Evolutionary conservation across 2,113 vertebrate genomes (phyloP), one percentile per base, ranked within the genome.

Genomic region (Psittacula cyanocephala): DNA sequence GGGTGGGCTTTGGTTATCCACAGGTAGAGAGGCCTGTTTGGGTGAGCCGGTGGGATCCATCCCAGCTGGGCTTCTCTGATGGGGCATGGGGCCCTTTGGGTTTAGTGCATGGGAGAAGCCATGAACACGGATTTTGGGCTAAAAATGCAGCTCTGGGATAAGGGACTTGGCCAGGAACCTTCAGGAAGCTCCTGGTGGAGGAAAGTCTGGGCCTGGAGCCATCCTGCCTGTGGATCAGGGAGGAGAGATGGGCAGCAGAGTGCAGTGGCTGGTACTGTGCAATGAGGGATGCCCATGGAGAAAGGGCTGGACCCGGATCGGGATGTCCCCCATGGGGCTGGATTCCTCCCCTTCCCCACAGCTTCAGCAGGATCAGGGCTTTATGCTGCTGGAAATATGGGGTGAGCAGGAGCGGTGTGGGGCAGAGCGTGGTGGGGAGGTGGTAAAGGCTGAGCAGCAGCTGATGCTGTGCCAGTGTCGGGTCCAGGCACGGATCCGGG

Each of bases 91-190:
- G n/a, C 35, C 70, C 43, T 20, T 50, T 68, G 82, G 39, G 33
- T 62, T 25, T 52, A 35, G 43, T 20, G 59, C 6, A 3, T 7
- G 24, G 47, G 10, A 69, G 35, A 43, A 69, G 20, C 11, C 52
- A 65, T 0, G 0, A 59, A 31, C 0, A 0, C 3, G 37, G 35
- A 12, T 68, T 83, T 86, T 35, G 46, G 44, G 22, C 28, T 35
- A 47, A 57, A 76, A 81, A 23, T 20, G n/a, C 46, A 1, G 0
- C 50, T n/a, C 39, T 77, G 43, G 41, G 23, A 13, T n/a, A n/a
- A 82, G 17, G 12, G 10, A 23, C 31, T 71, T 2, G 4, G 15
- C 17, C 46, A 50, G 19, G 17, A 50, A 60, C 19, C 18, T 65
- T 77, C 35, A 37, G 24, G 52, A 64, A 44, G 41, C 4, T n/a